phyloP scores from a whole-genome alignment of 2,888 invertebrate species.

The Vesta saturnalis region DNA sequence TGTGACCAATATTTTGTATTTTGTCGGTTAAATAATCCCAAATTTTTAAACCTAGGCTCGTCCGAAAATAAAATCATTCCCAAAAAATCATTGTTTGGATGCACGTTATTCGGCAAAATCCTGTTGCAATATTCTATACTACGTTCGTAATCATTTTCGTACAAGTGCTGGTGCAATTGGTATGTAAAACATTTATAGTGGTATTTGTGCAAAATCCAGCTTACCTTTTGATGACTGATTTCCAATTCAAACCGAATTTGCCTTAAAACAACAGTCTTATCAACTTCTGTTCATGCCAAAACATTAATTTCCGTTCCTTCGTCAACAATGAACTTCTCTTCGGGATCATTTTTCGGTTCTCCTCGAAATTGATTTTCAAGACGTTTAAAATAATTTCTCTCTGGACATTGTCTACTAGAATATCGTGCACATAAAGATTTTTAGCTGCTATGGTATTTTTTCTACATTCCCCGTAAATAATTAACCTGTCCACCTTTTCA shows the following conservation, averaged over 20 bases:
- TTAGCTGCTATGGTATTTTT: background rate
- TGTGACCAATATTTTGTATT: too few species aligned
- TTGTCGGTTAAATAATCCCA: too few species aligned
- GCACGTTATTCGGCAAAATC: background rate
- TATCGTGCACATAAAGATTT: background rate
- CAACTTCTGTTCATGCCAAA: background rate
- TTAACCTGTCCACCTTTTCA: too few species aligned
- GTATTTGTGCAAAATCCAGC: too few species aligned
- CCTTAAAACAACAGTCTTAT: background rate
- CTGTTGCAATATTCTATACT: background rate
- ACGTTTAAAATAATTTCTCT: too few species aligned
- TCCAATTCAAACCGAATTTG: background rate
- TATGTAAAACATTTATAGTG: too few species aligned
- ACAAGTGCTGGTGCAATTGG: too few species aligned
- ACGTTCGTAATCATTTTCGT: background rate
- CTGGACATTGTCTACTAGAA: background rate
- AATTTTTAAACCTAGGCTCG: background rate
- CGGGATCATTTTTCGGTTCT: too few species aligned
- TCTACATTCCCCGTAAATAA: too few species aligned
- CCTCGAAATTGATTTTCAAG: too few species aligned
- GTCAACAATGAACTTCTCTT: too few species aligned
- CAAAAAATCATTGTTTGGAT: too few species aligned
- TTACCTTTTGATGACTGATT: background rate
- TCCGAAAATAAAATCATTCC: background rate
- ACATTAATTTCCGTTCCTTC: background rate